phyloP scores from a whole-genome alignment of 2,113 vertebrate genomes.

The Scolopax mira region DNA sequence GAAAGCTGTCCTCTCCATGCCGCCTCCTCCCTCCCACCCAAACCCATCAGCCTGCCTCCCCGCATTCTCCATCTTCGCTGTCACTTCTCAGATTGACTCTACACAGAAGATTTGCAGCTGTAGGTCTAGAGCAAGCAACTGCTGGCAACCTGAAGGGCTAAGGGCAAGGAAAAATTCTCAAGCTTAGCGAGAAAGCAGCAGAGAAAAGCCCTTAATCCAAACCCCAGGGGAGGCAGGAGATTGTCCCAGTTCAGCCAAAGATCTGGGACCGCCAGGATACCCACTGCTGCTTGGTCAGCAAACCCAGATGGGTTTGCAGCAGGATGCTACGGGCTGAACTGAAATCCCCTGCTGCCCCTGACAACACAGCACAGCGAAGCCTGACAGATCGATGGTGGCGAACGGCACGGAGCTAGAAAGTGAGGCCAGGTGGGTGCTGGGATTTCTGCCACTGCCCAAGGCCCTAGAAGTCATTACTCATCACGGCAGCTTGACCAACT shows the following conservation, averaged over 20 bases:
- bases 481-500: not conserved
- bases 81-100: not conserved
- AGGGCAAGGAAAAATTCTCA: not conserved
- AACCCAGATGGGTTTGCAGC: not conserved
- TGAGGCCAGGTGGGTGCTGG: not conserved
- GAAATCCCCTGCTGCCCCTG: constrained; percentile 37
- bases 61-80: not conserved
- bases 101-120: not conserved
- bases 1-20: not conserved
- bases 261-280: not conserved
- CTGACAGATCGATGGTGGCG: not conserved
- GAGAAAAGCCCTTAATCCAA: constrained; percentile 9
- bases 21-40: not conserved
- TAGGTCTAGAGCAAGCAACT: not conserved
- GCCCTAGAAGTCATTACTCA: constrained; percentile 35
- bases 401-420: not conserved
- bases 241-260: not conserved
- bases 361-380: not conserved
- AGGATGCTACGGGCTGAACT: not conserved
- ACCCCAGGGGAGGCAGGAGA: not conserved
- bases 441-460: constrained; percentile 34
- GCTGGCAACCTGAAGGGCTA: not conserved
- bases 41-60: not conserved
- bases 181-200: not conserved
- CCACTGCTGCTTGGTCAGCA: not conserved